A percentile compares a stretch with the other conserved stretches of the same genome.
Evolutionary conservation across 2,888 invertebrate genomes (phyloP).

Genomic region (Graphium colonna): DNA sequence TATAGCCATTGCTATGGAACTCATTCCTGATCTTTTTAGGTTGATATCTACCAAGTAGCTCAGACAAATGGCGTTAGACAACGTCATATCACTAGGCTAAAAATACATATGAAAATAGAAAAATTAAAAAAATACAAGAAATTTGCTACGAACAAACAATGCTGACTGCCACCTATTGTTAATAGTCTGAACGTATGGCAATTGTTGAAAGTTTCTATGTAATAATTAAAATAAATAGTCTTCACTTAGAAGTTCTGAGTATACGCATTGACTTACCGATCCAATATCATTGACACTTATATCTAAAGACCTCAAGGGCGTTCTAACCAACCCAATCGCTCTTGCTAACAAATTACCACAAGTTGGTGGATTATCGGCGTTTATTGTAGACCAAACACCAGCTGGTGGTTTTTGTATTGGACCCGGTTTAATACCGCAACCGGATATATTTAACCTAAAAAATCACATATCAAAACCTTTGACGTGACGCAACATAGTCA

Average conservation of each 20-base stretch:
- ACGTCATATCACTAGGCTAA: constrained; percentile 58
- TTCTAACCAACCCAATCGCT: constrained; percentile 71
- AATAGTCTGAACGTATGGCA: no score
- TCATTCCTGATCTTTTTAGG: constrained; percentile 71
- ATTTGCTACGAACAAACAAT: no score
- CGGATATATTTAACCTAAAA: constrained; percentile 70
- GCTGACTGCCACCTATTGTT: no score
- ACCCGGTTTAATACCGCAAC: constrained; percentile 67
- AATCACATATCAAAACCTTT: constrained; percentile 18
- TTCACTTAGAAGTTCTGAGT: no score
- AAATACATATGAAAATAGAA: no score
- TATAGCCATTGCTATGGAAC: constrained; percentile 59
- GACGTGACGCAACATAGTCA: no score
- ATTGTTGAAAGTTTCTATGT: no score
- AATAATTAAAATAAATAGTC: no score
- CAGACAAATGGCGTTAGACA: constrained; percentile 70
- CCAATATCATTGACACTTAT: constrained; percentile 74
- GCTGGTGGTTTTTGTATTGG: constrained; percentile 60
- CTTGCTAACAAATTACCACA: constrained; percentile 72
- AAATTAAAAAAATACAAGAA: constrained; percentile 2
- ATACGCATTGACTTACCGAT: constrained; percentile 46
- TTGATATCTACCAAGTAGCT: constrained; percentile 69
- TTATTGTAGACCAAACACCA: constrained; percentile 73
- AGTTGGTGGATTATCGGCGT: constrained; percentile 67
- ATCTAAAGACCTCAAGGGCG: constrained; percentile 67